phyloP scores from a whole-genome alignment of 1,140 invertebrate genomes.

The Pogonomyrmex californicus region DNA sequence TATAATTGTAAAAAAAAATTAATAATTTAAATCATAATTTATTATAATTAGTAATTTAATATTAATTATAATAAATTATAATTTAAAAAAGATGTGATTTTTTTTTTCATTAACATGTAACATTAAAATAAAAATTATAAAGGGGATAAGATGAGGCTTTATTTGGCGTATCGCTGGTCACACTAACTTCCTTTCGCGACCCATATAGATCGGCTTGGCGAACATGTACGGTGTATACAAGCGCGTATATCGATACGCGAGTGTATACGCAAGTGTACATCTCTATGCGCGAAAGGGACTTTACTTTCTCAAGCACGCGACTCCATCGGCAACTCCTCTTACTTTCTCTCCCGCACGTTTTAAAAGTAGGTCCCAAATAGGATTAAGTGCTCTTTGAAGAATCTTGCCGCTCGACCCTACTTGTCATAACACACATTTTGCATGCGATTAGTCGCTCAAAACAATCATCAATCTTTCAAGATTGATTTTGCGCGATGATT shows the following conservation, averaged over 20 bases:
- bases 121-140: too few species aligned
- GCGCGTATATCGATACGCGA: constrained; percentile 1
- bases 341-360: constrained; percentile 83
- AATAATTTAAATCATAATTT: too few species aligned
- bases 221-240: neutral
- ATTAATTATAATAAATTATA: neutral
- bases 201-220: constrained; percentile 30
- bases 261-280: constrained; percentile 44
- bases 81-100: neutral
- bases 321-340: constrained; percentile 79
- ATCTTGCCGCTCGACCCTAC: constrained; percentile 29
- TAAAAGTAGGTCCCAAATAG: constrained; percentile 85
- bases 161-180: constrained; percentile 7
- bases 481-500: too few species aligned
- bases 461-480: neutral
- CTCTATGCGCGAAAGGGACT: constrained; percentile 80
- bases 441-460: neutral
- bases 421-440: neutral
- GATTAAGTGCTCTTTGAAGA: constrained; percentile 74
- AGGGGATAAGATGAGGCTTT: neutral
- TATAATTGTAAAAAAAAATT: too few species aligned
- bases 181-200: constrained; percentile 45
- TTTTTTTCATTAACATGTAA: too few species aligned
- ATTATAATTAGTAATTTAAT: too few species aligned
- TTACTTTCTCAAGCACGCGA: constrained; percentile 84